These are phyloP conservation scores for Meliscaeva auricollis DNA, from an alignment of 2,888 invertebrate genomes.

Conservation along the genomic window DNA sequence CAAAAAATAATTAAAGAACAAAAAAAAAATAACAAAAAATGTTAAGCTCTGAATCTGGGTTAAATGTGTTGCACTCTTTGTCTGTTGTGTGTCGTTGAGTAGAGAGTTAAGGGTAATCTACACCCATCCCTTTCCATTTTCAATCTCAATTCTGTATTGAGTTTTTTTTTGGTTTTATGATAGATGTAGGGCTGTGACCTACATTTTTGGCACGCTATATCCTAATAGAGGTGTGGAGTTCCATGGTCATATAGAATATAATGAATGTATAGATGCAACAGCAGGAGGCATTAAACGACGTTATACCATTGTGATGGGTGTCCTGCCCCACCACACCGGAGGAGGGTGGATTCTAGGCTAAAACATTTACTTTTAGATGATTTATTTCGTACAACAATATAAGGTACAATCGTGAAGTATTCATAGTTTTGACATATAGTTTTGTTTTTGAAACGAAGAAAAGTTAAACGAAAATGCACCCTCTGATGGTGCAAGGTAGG, in stretches of 20 bases:
- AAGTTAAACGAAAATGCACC: neutral
- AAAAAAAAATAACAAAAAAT: slow-evolving; percentile 11
- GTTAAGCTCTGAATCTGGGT: slow-evolving; percentile 50
- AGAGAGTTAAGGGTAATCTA: slow-evolving; percentile 22
- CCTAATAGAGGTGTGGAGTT: slow-evolving; percentile 20
- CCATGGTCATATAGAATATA: slow-evolving; percentile 20
- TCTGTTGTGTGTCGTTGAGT: slow-evolving; percentile 52
- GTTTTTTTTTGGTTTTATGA: slow-evolving; percentile 39
- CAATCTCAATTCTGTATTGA: neutral
- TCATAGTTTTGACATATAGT: neutral
- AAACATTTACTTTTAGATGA: slow-evolving; percentile 51
- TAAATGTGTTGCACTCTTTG: slow-evolving; percentile 56
- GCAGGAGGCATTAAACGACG: slow-evolving; percentile 22
- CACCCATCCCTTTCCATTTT: slow-evolving; percentile 18
- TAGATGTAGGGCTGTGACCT: slow-evolving; percentile 54
- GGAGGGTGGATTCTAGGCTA: neutral
- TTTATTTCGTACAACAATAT: slow-evolving; percentile 38
- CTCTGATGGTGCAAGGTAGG: neutral
- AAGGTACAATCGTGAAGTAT: neutral
- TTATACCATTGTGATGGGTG: neutral
- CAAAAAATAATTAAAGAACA: neutral
- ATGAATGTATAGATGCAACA: slow-evolving; percentile 3
- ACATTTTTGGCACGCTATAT: slow-evolving; percentile 47
- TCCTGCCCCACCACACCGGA: no score
- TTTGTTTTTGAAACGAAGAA: neutral